Base-by-base conservation (phyloP, 2,888 invertebrate genomes). In the Chrysolina americana region DNA sequence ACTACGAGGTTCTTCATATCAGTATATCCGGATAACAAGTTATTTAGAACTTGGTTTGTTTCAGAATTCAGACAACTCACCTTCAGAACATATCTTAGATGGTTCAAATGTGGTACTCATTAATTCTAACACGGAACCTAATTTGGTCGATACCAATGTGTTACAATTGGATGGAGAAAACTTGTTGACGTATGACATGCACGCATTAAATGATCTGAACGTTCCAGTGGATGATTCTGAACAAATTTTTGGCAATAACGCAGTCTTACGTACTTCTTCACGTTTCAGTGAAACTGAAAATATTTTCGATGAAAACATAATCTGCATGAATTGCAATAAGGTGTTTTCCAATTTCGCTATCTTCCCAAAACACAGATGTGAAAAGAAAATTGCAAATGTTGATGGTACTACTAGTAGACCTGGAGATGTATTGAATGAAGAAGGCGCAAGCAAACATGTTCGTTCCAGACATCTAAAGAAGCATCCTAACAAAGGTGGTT, bases 271-370 rank as follows among this genome's bases (percentile, higher is more conserved):
- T 65, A 23, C 64, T 4, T 59, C 71, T 2, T 28, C 65, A 21
- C 65, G 59, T 21, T 28, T 76, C 21, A 73, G 65, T 17, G 73
- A 73, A 21, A 50, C 69, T 3, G 73, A 70, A 50, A 68, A 75
- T 41, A 77, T 80, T 66, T 74, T 72, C 48, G 76, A 78, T 10
- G 74, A 75, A 5, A 80, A 76, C 36, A 78, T 81, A 21, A 76
- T 81, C n/a, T 81, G 81, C 70, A 76, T 81, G 66, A 77, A 75
- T 66, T 81, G 81, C 44, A 78, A 79, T 63, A 70, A 73, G 47
- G 56, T 81, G 62, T 81, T 78, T 73, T 47, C 75, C 0, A 78
- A 63, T 65, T 74, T 78, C 17, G 50, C 68, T 9, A 15, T 44
- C 2, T 81, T 80, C 21, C 78, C 80, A 66, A 76, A 70, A 28